Conservation (phyloP, 2,888 invertebrate species). For the Mythimna ferrago region DNA sequence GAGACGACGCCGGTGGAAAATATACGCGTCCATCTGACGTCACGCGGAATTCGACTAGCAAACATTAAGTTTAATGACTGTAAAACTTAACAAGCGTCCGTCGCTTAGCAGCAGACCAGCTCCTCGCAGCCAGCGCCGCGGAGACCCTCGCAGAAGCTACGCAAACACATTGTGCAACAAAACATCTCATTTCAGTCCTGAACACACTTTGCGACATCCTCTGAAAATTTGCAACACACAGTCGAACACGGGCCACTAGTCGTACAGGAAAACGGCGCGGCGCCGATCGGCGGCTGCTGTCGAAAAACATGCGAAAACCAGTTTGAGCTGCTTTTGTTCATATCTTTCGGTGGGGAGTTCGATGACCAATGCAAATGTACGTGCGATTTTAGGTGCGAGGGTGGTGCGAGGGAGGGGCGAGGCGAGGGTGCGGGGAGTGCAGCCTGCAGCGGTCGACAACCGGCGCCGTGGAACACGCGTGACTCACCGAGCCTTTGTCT, state of each 20-base stretch:
- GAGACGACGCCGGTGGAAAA: conserved; percentile 74
- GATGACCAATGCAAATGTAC: conserved; percentile 86
- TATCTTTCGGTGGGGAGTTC: conserved; percentile 85
- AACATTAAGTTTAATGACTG: conserved; percentile 66
- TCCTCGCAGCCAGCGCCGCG: conserved; percentile 55
- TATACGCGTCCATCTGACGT: conserved; percentile 71
- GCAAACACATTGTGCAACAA: conserved; percentile 41
- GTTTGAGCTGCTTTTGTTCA: conserved; percentile 87
- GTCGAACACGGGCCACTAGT: conserved; percentile 67
- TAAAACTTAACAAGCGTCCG: conserved; percentile 62
- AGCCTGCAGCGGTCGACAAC: conserved; percentile 83
- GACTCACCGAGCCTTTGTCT: conserved; percentile 87
- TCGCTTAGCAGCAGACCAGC: conserved; percentile 61
- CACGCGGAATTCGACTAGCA: conserved; percentile 71
- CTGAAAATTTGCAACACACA: conserved; percentile 70
- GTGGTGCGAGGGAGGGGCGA: conserved; percentile 79
- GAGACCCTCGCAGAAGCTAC: conserved; percentile 33
- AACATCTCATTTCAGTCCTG: conserved; percentile 42
- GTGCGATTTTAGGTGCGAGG: conserved; percentile 84
- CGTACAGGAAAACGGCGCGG: conserved; percentile 79
- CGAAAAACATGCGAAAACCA: conserved; percentile 87
- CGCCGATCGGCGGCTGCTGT: conserved; percentile 72
- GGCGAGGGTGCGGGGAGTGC: conserved; percentile 73
- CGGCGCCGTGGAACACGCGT: conserved; percentile 79
- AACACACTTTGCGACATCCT: conserved; percentile 60